These are phyloP conservation scores for Mylabris phalerata DNA, from an alignment of 1,140 invertebrate genomes.

Conservation along the genomic window DNA sequence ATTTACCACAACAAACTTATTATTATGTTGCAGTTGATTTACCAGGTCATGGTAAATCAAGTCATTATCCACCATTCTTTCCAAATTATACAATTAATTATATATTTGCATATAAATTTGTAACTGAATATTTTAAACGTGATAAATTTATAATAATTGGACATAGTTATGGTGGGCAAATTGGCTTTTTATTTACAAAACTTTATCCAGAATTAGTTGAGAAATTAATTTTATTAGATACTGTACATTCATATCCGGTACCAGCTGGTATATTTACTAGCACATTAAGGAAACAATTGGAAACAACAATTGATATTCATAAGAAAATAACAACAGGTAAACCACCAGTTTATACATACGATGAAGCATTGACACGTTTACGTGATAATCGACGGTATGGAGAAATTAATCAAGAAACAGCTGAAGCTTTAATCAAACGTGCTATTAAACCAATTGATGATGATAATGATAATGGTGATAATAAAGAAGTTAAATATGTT, in stretches of 20 bases:
- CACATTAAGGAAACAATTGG: conserved; percentile 30
- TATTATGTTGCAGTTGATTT: conserved; percentile 61
- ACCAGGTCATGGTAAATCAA: conserved; percentile 63
- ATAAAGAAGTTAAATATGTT: conserved; percentile 26
- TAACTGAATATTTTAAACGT: conserved; percentile 51
- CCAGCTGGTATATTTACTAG: conserved; percentile 31
- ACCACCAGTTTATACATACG: conserved; percentile 43
- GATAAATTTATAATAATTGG: conserved; percentile 44
- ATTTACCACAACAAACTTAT: conserved; percentile 47
- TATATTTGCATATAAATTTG: conserved; percentile 44
- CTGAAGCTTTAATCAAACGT: conserved; percentile 46
- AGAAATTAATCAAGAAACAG: conserved; percentile 41
- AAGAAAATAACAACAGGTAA: conserved; percentile 30
- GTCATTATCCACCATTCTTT: conserved; percentile 49
- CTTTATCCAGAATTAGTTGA: conserved; percentile 47
- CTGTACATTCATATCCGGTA: conserved; percentile 36
- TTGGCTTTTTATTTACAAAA: conserved; percentile 42
- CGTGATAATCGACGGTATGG: conserved; percentile 34
- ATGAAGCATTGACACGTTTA: conserved; percentile 46
- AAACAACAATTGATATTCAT: conserved; percentile 27
- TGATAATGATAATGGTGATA: conserved; percentile 4
- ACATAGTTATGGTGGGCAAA: conserved; percentile 53
- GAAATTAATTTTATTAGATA: conserved; percentile 50
- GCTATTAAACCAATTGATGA: conserved; percentile 37
- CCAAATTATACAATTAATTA: conserved; percentile 45